Percentiles rank a stretch among this genome's conserved stretches.
Conservation (phyloP, 2,888 invertebrate genomes). For the Caenorhabditis sp. region DNA sequence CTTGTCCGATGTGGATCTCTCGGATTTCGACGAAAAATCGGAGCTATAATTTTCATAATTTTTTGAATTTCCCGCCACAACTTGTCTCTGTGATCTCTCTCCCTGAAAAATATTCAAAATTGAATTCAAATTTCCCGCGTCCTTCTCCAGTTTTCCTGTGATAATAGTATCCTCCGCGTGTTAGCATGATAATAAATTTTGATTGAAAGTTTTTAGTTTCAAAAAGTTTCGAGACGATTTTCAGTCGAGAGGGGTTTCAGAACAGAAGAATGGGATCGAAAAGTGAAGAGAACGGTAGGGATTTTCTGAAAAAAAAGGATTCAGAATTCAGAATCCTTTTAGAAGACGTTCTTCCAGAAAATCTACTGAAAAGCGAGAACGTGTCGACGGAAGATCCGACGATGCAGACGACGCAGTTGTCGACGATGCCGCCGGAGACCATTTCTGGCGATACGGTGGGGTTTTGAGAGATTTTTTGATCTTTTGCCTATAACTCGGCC, state of each 20-base stretch:
- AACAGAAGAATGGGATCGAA: too few relatives aligned
- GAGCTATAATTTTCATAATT: slow-evolving; percentile 31
- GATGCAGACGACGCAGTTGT: neutral
- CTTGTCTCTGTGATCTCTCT: neutral
- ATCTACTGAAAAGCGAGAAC: too few relatives aligned
- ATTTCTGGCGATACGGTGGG: neutral
- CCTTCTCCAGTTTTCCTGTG: too few relatives aligned
- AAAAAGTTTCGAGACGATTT: too few relatives aligned
- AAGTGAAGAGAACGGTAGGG: too few relatives aligned
- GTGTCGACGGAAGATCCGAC: neutral
- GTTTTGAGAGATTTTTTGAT: too few relatives aligned
- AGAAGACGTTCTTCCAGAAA: too few relatives aligned
- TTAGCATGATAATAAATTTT: too few relatives aligned
- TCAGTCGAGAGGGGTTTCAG: too few relatives aligned
- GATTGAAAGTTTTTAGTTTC: too few relatives aligned
- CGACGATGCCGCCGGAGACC: neutral
- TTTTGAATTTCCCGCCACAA: neutral
- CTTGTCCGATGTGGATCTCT: slow-evolving; percentile 84
- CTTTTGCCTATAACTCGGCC: neutral
- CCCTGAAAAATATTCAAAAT: too few relatives aligned
- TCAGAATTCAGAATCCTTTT: neutral
- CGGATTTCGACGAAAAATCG: slow-evolving; percentile 25
- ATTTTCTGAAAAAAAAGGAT: neutral
- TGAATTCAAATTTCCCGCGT: neutral
- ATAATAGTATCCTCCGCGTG: too few relatives aligned